Evolutionary conservation across 2,113 vertebrate species (phyloP), one percentile per base, ranked within the genome.

Genomic region (Hyla sarda): DNA sequence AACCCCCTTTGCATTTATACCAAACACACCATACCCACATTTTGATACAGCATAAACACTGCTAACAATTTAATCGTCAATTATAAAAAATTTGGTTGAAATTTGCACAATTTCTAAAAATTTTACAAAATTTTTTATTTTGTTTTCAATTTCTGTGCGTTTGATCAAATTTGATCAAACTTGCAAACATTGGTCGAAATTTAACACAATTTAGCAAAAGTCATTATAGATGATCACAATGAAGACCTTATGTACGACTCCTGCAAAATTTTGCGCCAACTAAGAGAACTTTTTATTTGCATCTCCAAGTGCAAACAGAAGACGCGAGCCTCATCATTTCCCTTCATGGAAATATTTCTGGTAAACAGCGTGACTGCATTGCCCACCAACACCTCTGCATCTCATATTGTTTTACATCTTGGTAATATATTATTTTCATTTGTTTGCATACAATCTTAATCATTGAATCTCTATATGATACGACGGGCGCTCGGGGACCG

Each of bases 381-480:
- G 25, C 28, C 34, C 13, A 2, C 50, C 4, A n/a, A 28, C 50
- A 12, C 65, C 65, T 30, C 67, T 23, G 17, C 50, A 21, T 60
- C 48, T 76, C 23, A 21, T 52, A 74, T 82, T 73, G 58, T 82
- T 73, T 82, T 73, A 74, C 77, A 34, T 82, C 77, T 82, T 50
- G 12, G 84, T 87, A 82, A 80, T 82, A 82, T 82, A 82, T 71
- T 82, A 74, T 82, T 62, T 82, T 52, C 23, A 72, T 56, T 72
- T 86, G 76, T 86, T 58, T 72, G 65, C 32, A 86, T 78, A 72
- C 71, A 47, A 30, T 73, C 32, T 47, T 82, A 81, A 87, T 87
- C 58, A 87, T 81, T 74, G 75, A 41, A 37, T 54, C 75, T 65
- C 75, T 41, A 71, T 65, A 54, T 79, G 78, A 87, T 58, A 72